Evolutionary conservation across 2,113 vertebrate species (phyloP), one percentile per base, ranked within the genome.

Genomic region (Actenoides hombroni): DNA sequence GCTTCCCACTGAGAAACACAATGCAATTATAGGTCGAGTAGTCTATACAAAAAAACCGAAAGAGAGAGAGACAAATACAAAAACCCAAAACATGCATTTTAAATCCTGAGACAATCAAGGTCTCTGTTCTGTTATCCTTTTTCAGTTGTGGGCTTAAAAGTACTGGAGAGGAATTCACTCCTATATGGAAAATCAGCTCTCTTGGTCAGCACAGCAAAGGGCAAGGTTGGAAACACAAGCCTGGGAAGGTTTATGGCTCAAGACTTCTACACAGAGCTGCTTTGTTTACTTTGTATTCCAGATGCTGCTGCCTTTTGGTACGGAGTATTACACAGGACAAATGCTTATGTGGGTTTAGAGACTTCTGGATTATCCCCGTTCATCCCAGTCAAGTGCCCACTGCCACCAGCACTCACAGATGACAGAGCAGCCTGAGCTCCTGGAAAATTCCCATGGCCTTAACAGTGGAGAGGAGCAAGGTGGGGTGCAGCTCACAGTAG

Each of bases 401-500:
- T 12, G 11, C 48, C 49, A 57, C 31, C 56, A 33, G 31, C 15
- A 3, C 49, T 51, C 10, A 2, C 20, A 17, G 31, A 16, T 6
- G 12, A 9, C 10, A 5, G 29, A 40, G 21, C 57, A 77, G 51
- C 33, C 75, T 7, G 16, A 44, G 53, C 14, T 31, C 19, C 53
- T 19, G 67, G 21, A 24, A 40, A 18, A 16, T 21, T 19, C 49
- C 29, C 6, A 3, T 0, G 13, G 26, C 57, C 77, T 33, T 11
- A 25, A 5, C 1, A 2, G 8, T 10, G 39, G 29, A 37, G 37
- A 37, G 35, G 13, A 39, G 21, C 16, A 31, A 7, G 16, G 29
- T 3, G 21, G 33, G 26, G 31, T 15, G 18, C 60, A 31, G 57
- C 26, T 25, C 18, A 1, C 56, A 3, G 16, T 7, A 11, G 0